Percentiles rank a stretch among this genome's conserved stretches.
Evolutionary conservation across 1,140 invertebrate species (phyloP).

Genomic region (Sinonovacula constricta): DNA sequence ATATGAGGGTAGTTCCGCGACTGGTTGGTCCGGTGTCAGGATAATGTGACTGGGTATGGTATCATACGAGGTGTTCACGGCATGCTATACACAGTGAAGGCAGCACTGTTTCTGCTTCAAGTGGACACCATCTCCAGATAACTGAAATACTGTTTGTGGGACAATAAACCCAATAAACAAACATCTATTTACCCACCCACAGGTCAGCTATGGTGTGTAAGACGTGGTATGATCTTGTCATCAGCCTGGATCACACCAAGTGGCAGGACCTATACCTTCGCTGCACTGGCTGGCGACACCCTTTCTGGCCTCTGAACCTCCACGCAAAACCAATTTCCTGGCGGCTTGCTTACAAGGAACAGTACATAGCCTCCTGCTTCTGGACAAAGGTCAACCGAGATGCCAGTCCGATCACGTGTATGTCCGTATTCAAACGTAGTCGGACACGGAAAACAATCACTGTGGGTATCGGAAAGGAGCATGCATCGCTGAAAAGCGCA

Average conservation of each 20-base stretch:
- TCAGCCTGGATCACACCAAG: conserved; percentile 64
- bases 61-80: too few relatives aligned
- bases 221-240: conserved; percentile 68
- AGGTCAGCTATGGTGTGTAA: conserved; percentile 65
- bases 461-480: conserved; percentile 66
- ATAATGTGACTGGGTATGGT: too few relatives aligned
- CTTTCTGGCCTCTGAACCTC: conserved; percentile 70
- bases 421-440: conserved; percentile 61
- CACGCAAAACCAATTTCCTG: conserved; percentile 69
- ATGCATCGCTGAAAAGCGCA: conserved; percentile 68
- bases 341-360: conserved; percentile 66
- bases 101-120: too few relatives aligned
- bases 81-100: too few relatives aligned
- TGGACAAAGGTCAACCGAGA: conserved; percentile 59
- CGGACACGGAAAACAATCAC: conserved; percentile 63
- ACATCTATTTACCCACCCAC: too few relatives aligned
- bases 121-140: too few relatives aligned
- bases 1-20: too few relatives aligned
- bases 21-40: too few relatives aligned
- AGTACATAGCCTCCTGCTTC: conserved; percentile 63
- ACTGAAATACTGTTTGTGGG: too few relatives aligned
- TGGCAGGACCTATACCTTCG: conserved; percentile 70
- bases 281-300: conserved; percentile 69
- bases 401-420: conserved; percentile 58
- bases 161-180: too few relatives aligned